These are phyloP conservation scores for Myopa testacea DNA, from an alignment of 2,888 invertebrate genomes.

Conservation along the genomic window DNA sequence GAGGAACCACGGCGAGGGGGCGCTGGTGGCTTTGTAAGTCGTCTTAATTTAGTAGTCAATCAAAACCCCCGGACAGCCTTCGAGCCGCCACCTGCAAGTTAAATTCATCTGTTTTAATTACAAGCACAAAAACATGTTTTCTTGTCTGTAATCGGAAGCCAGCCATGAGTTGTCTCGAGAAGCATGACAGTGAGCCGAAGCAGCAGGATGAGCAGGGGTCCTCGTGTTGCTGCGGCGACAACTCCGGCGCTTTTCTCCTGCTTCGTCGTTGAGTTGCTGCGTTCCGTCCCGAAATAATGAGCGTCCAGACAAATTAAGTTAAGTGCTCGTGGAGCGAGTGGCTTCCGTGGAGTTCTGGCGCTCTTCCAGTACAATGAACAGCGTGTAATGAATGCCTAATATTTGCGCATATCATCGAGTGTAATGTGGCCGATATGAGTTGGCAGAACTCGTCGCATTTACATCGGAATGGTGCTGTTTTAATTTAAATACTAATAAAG, in stretches of 20 bases:
- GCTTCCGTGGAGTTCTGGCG: slow-evolving; percentile 24
- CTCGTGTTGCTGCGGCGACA: background rate
- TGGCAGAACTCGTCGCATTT: background rate
- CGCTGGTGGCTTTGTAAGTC: no score
- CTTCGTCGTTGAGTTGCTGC: background rate
- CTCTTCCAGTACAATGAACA: slow-evolving; percentile 34
- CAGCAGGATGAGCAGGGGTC: background rate
- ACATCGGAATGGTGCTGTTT: slow-evolving; percentile 7
- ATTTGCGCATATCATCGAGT: slow-evolving; percentile 24
- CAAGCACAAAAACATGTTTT: slow-evolving; percentile 18
- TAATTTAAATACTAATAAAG: background rate
- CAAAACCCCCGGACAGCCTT: background rate
- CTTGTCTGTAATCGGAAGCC: background rate
- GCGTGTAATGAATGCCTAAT: slow-evolving; percentile 36
- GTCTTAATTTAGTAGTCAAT: slow-evolving; percentile 21
- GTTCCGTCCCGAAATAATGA: background rate
- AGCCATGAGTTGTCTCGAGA: no score
- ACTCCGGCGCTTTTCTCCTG: no score
- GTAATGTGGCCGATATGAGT: background rate
- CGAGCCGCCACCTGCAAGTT: background rate
- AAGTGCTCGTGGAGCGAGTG: slow-evolving; percentile 8
- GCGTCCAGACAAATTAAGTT: slow-evolving; percentile 24
- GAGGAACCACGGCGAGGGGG: no score
- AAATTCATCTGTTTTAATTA: slow-evolving; percentile 5
- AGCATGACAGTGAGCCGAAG: background rate